A percentile compares a stretch with the other conserved stretches of the same genome.
Conservation (phyloP, 2,113 vertebrate species). For the Chaenogobius annularis region DNA sequence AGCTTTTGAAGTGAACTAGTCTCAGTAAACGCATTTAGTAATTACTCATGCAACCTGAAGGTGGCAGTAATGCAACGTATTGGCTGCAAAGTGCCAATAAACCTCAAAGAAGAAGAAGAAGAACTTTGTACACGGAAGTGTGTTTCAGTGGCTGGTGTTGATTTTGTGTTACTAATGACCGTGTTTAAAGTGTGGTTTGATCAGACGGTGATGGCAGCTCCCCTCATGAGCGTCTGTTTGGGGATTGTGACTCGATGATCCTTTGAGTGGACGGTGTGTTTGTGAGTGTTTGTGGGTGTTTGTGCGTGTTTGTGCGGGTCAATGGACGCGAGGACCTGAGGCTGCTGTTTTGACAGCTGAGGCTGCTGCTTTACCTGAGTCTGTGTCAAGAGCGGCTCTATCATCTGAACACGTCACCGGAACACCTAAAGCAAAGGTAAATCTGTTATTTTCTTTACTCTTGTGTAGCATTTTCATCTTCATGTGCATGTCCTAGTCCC, state of each 20-base stretch:
- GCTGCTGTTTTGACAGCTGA: constrained; percentile 70
- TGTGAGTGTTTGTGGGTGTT: too few species aligned
- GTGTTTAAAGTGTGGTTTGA: accelerated
- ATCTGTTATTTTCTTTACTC: not conserved
- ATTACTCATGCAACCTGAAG: too few species aligned
- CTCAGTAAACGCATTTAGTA: too few species aligned
- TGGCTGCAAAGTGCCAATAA: too few species aligned
- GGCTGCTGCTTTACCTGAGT: constrained; percentile 37
- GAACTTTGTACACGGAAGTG: constrained; percentile 65
- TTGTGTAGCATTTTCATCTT: not conserved
- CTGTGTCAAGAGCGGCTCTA: constrained; percentile 3
- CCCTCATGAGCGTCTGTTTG: not conserved
- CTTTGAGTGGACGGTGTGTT: not conserved
- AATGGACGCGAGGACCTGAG: constrained; percentile 55
- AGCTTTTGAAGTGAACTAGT: too few species aligned
- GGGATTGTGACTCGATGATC: not conserved
- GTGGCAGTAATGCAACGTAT: too few species aligned
- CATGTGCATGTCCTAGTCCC: not conserved
- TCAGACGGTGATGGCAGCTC: not conserved
- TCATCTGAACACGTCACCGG: not conserved
- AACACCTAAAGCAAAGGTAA: not conserved
- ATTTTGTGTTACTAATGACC: not conserved
- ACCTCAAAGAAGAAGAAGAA: constrained; percentile 18
- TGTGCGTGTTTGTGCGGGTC: constrained; percentile 18
- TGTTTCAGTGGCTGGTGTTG: not conserved